Conservation (phyloP, 1,140 invertebrate genomes). For the Arctopsyche grandis region DNA sequence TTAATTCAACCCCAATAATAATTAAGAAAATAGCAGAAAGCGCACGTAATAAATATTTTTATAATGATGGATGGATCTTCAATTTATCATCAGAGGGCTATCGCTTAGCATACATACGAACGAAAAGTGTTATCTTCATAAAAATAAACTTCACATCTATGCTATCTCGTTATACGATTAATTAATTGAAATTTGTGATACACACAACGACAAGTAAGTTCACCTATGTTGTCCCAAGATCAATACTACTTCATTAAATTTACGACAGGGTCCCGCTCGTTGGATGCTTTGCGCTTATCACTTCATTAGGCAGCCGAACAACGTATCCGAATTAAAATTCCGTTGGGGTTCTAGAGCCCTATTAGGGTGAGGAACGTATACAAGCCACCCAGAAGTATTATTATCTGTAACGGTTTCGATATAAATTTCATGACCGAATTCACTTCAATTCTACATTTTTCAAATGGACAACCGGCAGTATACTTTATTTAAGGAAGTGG, state of each 20-base stretch:
- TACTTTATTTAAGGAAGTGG: neutral
- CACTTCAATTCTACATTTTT: conserved; percentile 35
- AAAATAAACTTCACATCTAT: too few relatives aligned
- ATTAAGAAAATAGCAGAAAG: neutral
- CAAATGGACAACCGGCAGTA: conserved; percentile 8
- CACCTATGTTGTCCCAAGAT: neutral
- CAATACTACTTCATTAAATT: conserved; percentile 12
- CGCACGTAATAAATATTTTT: neutral
- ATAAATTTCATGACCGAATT: conserved; percentile 21
- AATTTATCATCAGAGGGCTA: too few relatives aligned
- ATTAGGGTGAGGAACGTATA: conserved; percentile 23
- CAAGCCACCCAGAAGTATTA: conserved; percentile 25
- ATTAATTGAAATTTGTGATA: too few relatives aligned
- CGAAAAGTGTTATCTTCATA: too few relatives aligned
- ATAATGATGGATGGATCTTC: neutral
- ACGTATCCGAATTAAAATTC: conserved; percentile 40
- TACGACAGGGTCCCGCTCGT: neutral
- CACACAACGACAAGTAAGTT: too few relatives aligned
- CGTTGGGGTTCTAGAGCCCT: conserved; percentile 11
- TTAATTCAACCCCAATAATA: neutral
- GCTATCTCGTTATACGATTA: too few relatives aligned
- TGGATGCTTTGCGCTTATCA: conserved; percentile 23
- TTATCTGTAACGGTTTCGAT: conserved; percentile 6
- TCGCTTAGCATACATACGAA: too few relatives aligned
- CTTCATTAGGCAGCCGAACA: conserved; percentile 35